Base-by-base conservation (phyloP, 2,113 vertebrate genomes). In the Cariama cristata region DNA sequence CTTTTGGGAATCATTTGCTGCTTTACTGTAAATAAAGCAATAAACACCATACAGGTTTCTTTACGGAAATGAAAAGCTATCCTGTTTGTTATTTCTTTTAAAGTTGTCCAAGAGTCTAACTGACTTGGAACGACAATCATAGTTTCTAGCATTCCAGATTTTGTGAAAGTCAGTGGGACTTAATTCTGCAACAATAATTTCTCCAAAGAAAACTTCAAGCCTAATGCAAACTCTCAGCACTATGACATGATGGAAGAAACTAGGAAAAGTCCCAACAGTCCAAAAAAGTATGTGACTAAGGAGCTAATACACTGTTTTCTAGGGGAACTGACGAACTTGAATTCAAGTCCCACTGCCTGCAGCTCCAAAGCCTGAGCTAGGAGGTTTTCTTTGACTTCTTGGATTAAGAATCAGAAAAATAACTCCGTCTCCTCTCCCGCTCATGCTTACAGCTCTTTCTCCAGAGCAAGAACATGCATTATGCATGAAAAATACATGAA, bases 121-220 rank as follows among this genome's bases (percentile, higher is more conserved):
- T 50, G 42, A 42, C 60, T 88, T 68, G 53, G 40, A 94, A 72
- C 3, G 3, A 63, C 0, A 0, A 33, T 42, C 2, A 0, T 55
- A 26, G 49, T 89, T 95, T 87, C 40, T 42, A 35, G 32, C 28
- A 60, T 47, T 86, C 24, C 38, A n/a, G 50, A 42, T 44, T 53
- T 50, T 2, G 2, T 55, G 53, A 7, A 86, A 88, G 45, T 72
- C 49, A 33, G 38, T 20, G 8, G 19, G n/a, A 73, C 24, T 89
- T 76, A 35, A 68, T 74, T n/a, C 44, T 64, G 50, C 30, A 86
- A 20, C 14, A 40, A 21, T 49, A 28, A 56, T 38, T 87, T 85
- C 50, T 88, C 40, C 52, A 71, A 85, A 79, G 33, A 44, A 72
- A 92, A 68, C 40, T 52, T 64, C 24, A 60, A 86, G 47, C 10